Percentiles rank a stretch among this genome's conserved stretches.
Evolutionary conservation across 2,113 vertebrate species (phyloP).

Genomic region (Anhinga anhinga): DNA sequence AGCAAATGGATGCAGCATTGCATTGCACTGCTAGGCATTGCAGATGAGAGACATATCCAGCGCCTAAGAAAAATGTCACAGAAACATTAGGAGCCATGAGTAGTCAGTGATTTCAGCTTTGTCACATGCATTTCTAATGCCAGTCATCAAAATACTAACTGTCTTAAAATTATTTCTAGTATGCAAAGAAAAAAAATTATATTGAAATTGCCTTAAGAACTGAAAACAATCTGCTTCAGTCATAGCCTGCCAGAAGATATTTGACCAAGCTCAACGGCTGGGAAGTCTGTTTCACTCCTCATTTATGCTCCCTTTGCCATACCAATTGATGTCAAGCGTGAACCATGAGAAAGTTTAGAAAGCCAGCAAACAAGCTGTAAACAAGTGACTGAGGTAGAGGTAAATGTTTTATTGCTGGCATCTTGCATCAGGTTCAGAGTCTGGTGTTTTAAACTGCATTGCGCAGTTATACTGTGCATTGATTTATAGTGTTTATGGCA

Average conservation of each 20-base stretch:
- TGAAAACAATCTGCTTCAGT: neutral
- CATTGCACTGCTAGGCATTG: neutral
- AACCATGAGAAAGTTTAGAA: constrained; percentile 27
- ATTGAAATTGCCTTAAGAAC: neutral
- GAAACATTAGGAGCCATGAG: neutral
- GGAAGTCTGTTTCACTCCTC: neutral
- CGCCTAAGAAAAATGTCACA: neutral
- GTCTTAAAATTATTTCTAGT: neutral
- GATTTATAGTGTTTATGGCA: constrained; percentile 66
- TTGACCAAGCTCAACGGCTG: neutral
- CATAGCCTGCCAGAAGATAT: neutral
- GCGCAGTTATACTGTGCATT: neutral
- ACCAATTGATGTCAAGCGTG: constrained; percentile 36
- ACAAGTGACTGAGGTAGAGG: constrained; percentile 29
- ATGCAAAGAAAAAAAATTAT: neutral
- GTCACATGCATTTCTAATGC: neutral
- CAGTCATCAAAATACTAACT: neutral
- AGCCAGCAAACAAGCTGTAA: constrained; percentile 58
- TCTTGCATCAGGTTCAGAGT: neutral
- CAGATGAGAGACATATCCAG: neutral
- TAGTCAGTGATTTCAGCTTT: neutral
- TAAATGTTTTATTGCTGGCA: constrained; percentile 48
- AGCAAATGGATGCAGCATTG: too few relatives aligned
- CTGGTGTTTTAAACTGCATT: neutral
- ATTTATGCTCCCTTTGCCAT: neutral